These are phyloP conservation scores for Mionectes macconnelli DNA, from an alignment of 2,113 vertebrate species.

Conservation along the genomic window DNA sequence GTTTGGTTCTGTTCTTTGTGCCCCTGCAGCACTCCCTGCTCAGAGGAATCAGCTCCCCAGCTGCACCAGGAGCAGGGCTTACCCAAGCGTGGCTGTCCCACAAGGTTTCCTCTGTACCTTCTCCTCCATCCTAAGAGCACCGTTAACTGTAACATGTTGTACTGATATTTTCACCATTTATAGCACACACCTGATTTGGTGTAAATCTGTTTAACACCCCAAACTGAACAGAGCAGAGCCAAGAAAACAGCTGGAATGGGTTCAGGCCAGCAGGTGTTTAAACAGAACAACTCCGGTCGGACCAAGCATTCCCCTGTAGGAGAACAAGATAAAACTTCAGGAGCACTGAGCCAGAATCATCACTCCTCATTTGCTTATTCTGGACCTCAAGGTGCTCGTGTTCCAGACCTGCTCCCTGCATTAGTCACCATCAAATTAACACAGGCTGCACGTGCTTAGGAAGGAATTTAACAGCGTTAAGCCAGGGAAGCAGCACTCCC, in stretches of 20 bases:
- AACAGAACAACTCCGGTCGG: not conserved
- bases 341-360: not conserved
- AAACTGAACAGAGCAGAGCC: not conserved
- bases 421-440: not conserved
- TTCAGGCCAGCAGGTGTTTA: not conserved
- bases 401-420: not conserved
- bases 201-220: not conserved
- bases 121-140: not conserved
- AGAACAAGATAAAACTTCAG: not conserved
- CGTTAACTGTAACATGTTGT: accelerated
- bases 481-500: not conserved
- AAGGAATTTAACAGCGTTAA: not conserved
- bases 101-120: not conserved
- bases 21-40: not conserved
- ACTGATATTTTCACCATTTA: not conserved
- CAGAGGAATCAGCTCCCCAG: not conserved
- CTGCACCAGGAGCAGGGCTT: not conserved
- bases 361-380: not conserved
- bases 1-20: not conserved
- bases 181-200: not conserved
- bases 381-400: not conserved
- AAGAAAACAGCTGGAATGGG: not conserved
- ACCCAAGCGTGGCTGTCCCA: not conserved
- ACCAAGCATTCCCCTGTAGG: not conserved
- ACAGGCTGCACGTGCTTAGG: not conserved